Base-by-base conservation (phyloP, 2,888 invertebrate species). In the Calephelis perditalis region DNA sequence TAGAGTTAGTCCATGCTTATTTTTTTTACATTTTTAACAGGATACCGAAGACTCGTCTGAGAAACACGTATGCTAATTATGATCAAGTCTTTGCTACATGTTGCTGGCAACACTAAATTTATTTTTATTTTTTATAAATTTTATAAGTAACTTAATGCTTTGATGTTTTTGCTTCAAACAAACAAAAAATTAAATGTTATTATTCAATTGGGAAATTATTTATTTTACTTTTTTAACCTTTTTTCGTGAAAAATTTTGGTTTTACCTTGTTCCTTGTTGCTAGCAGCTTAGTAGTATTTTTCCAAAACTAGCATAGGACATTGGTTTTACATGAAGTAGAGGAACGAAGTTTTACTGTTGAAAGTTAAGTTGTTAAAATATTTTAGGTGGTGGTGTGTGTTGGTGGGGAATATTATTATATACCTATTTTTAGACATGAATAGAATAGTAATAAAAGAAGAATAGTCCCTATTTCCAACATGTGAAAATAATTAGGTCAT, bases 21-120 rank as follows among this genome's bases (percentile, higher is more conserved):
- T 37, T 40, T 26, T 26, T 57, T 36, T 47, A 59, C 64, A 52
- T 77, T 72, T 67, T 70, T 71, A 71, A 73, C 77, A 77, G 76
- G 75, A 71, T 47, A 64, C 65, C 45, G 72, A 73, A 64, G 75
- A 70, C 64, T 62, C 68, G 52, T 69, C 72, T 40, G 71, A 70
- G 65, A 67, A 66, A 65, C 67, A 71, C 67, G 70, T 70, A 75
- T 65, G 69, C 66, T 69, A 68, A 67, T 63, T 61, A 62, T 66
- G 62, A 60, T 61, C 63, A 63, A 52, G 61, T 54, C 52, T 57
- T 62, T 65, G 64, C 63, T 61, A 63, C 66, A 64, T 66, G 67
- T 71, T 70, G 70, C 68, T 67, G 59, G 59, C 59, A 59, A 59
- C 59, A 55, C 35, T 55, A 59, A 59, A 52, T n/a, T 26, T 40